Evolutionary conservation across 1,140 invertebrate genomes (phyloP), one percentile per base, ranked within the genome.

Genomic region (Caenorhabditis latens): DNA sequence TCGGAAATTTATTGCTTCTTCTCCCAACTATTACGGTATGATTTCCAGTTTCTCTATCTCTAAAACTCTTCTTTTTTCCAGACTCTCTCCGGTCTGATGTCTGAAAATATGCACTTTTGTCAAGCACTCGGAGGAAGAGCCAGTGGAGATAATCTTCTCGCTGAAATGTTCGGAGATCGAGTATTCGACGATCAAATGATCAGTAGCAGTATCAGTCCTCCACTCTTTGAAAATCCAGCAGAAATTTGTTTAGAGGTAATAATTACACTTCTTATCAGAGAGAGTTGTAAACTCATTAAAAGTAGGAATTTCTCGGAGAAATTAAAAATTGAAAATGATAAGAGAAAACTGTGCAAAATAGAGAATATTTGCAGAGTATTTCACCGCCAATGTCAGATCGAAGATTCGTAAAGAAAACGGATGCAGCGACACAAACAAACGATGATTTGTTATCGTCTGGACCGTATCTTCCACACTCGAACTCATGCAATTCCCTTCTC

Each of bases 21-120:
- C 84, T 88, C 13, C 87, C 85, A 40, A 88, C 87, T 46, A 86
- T 88, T 83, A 84, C 87, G 19, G 86, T 87, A 84, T 42, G 32
- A 21, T 48, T 40, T 57, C 8, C 21, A 53, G 16, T 3, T 24
- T 40, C 50, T 40, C 13, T 79, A 24, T 13, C 40, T 50, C 9
- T n/a, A 9, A 21, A 79, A 90, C 53, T 14, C 19, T 71, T n/a
- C 43, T 24, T 57, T 48, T 13, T 89, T 89, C 88, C 82, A 91
- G 91, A 92, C 90, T 21, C 86, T 92, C 13, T 93, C 91, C 14
- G 90, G 89, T 57, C 50, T 92, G 57, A 92, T 92, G 91, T 86
- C 89, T 53, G 91, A 92, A 83, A 92, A 93, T 71, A 93, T 92
- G 91, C 91, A 92, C 42, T 92, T 92, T 82, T 90, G 90, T 83